Evolutionary conservation across 2,113 vertebrate species (phyloP), one percentile per base, ranked within the genome.

Genomic region (Caranx ignobilis): DNA sequence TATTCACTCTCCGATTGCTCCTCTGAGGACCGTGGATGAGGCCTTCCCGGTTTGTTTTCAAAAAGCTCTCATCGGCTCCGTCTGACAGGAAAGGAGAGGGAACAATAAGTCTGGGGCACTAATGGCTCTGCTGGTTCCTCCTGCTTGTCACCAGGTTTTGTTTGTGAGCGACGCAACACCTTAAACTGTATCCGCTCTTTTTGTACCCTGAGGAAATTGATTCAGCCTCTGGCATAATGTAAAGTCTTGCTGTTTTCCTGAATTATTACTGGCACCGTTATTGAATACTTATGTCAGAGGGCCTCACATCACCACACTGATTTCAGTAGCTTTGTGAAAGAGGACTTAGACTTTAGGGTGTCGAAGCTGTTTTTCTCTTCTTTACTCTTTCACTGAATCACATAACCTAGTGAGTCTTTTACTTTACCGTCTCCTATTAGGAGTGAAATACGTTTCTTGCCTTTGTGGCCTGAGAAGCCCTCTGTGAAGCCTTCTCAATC

Each of bases 61-160:
- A 68, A 71, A 75, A 21, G 35, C 85, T 75, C 68, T 85, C 77
- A 73, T 81, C 84, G 39, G 74, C 71, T 59, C 21, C 8, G 34
- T 55, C 63, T 82, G 79, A 75, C 79, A 79, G 89, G 82, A 90
- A 88, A 79, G 82, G 77, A 69, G 70, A 43, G n/a, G 13, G 77
- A 80, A 88, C 87, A 85, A 85, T 87, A 75, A 56, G 83, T 78
- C 81, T 60, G 62, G 48, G 73, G 37, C 63, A 43, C 45, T 83
- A 86, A 88, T 83, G 71, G 80, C 63, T 60, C 83, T 7, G 39
- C 21, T 6, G 70, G 77, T 85, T 88, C 81, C 79, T 78, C 79
- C 39, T 11, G 71, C 70, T 73, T 82, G 85, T 92, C 92, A 90
- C 82, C 87, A 87, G 82, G 75, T 88, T 90, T 92, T 91, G 86